A percentile compares a stretch with the other conserved stretches of the same genome.
phyloP scores from a whole-genome alignment of 2,113 vertebrate genomes.

The Onychorhynchus coronatus region DNA sequence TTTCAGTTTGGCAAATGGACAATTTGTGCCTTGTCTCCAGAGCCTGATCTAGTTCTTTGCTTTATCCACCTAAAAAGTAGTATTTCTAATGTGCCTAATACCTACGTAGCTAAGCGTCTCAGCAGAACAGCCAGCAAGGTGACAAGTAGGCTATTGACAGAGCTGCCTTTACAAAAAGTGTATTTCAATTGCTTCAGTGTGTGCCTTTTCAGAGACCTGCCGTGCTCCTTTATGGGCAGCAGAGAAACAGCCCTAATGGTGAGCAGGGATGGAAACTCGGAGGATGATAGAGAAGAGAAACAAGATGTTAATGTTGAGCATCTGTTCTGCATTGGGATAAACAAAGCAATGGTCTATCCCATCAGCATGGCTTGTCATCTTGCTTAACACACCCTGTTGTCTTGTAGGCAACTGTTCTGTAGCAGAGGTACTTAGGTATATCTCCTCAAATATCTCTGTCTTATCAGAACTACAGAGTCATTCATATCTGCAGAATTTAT shows the following conservation, averaged over 20 bases:
- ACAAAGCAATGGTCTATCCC: not conserved
- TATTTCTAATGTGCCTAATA: not conserved
- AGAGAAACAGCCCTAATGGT: not conserved
- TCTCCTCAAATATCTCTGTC: not conserved
- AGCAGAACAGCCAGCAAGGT: constrained; percentile 53
- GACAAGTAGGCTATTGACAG: not conserved
- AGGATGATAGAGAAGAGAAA: not conserved
- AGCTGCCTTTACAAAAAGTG: not conserved
- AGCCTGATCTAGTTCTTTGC: constrained; percentile 62
- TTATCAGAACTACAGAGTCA: not conserved
- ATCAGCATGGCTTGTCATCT: not conserved
- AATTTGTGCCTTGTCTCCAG: constrained; percentile 55
- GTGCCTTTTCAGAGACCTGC: constrained; percentile 64
- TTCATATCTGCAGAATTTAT: not conserved
- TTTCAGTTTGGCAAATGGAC: constrained; percentile 53
- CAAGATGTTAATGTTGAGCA: constrained; percentile 21
- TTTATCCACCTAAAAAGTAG: not conserved
- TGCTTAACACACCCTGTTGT: not conserved
- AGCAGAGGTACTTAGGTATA: not conserved
- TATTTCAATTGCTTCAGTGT: constrained; percentile 20
- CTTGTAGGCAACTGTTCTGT: not conserved
- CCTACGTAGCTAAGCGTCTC: constrained; percentile 6
- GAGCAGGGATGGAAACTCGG: not conserved
- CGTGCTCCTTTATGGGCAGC: not conserved
- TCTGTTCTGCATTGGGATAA: not conserved